These are phyloP conservation scores for Timema cristinae DNA, from an alignment of 2,888 invertebrate genomes.

Conservation along the genomic window DNA sequence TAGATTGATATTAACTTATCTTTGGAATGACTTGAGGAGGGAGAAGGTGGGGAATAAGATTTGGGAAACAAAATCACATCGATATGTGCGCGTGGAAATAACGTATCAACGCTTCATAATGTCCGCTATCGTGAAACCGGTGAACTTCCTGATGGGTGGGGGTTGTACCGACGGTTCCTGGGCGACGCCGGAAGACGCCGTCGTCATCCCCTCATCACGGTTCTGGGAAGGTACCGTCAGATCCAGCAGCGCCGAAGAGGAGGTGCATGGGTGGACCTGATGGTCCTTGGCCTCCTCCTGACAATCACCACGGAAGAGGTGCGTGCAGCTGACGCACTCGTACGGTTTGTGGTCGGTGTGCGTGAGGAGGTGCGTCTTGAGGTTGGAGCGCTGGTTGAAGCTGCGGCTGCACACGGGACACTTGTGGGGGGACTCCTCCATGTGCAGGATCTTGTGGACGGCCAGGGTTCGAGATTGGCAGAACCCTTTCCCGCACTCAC, in stretches of 20 bases:
- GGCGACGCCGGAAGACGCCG: constrained; percentile 18
- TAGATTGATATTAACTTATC: no score
- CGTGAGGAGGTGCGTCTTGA: constrained; percentile 48
- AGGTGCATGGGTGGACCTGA: constrained; percentile 32
- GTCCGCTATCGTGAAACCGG: constrained; percentile 84
- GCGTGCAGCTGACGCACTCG: constrained; percentile 43
- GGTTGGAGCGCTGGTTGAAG: constrained; percentile 48
- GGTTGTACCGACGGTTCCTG: constrained; percentile 34
- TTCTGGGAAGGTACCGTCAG: constrained; percentile 15
- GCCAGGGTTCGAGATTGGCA: constrained; percentile 95
- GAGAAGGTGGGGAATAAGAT: no score
- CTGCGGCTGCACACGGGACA: constrained; percentile 46
- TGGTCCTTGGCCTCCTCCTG: constrained; percentile 45
- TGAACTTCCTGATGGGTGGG: constrained; percentile 46
- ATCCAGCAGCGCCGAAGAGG: constrained; percentile 18
- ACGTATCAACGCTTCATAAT: constrained; percentile 66
- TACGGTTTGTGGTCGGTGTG: constrained; percentile 48
- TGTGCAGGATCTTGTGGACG: constrained; percentile 78
- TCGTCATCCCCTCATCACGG: neutral
- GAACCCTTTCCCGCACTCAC: constrained; percentile 96
- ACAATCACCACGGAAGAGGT: constrained; percentile 47
- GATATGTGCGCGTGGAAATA: no score
- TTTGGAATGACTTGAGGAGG: no score
- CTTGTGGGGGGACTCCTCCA: constrained; percentile 48
- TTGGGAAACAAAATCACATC: no score